Evolutionary conservation across 92 coral and sea anemone species (phyloP), one percentile per base, ranked within the genome.

Genomic region (Virgularia gustaviana): DNA sequence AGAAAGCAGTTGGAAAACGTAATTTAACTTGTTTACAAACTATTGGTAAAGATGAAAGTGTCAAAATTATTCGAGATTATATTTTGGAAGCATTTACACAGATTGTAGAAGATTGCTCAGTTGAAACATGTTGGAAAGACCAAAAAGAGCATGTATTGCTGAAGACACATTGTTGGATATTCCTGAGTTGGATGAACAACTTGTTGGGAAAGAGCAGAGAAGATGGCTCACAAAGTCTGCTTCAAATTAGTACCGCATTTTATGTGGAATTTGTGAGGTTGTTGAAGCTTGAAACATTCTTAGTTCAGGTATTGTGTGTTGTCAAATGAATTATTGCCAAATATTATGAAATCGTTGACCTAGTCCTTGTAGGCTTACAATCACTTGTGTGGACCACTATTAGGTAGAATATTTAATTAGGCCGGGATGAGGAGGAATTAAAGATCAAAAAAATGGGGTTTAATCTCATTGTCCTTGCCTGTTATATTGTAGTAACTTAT

Each of bases 81-180:
- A 44, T 68, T 2, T 59, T 47, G 37, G 27, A 35, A 5, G 75
- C 39, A 3, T 30, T 49, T 12, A 22, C 37, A 24, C 75, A 68
- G 32, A 49, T 25, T 6, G 24, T 68, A 9, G 20, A 31, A 24
- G 61, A 51, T n/a, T 31, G 6, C 11, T 68, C 61, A 15, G 35
- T 27, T 33, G 58, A 30, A 12, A 61, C 60, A 51, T 23, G 51
- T 19, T 68, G 75, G 75, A 68, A 44, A 38, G 61, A 68, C 24
- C 60, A 68, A 30, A 34, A 32, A 22, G 45, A 49, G 23, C 23
- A 49, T 35, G 62, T 49, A n/a, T 49, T 68, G 28, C 11, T 16
- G 29, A 68, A 49, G 28, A 34, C 55, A 15, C 61, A 68, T 31
- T 18, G 75, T 8, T 68, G 59, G 60, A 30, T 68, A 13, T 68